Evolutionary conservation across 2,797 vertebrate genomes (phyloP).

Genomic region (Lutjanus campechanus): DNA sequence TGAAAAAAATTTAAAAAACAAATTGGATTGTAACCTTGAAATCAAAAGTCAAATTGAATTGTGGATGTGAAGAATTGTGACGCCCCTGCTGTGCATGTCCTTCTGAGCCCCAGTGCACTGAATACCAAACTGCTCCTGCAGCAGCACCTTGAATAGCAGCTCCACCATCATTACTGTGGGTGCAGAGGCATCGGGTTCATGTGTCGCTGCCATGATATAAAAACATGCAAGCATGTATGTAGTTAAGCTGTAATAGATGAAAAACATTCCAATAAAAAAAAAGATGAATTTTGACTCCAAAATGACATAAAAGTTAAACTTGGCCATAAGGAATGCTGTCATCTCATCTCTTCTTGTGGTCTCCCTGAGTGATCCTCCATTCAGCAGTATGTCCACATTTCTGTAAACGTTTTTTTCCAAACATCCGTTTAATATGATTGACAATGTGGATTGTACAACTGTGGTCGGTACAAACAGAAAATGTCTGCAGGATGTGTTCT

Average conservation of each 20-base stretch:
- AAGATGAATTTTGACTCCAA: not conserved
- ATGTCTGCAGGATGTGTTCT: constrained; percentile 17
- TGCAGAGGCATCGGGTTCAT: constrained; percentile 3
- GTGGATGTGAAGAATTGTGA: no score
- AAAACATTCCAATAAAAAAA: not conserved
- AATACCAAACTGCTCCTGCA: not conserved
- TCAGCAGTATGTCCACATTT: constrained; percentile 20
- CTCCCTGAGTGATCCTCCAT: constrained; percentile 8
- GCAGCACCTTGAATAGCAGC: not conserved
- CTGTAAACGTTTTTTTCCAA: constrained; percentile 34
- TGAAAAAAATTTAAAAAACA: no score
- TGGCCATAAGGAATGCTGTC: constrained; percentile 11
- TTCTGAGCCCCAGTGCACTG: not conserved
- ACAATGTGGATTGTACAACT: constrained; percentile 21
- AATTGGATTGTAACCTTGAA: no score
- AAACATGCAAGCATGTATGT: not conserved
- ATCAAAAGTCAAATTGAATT: no score
- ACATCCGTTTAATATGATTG: constrained; percentile 36
- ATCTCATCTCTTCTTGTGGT: constrained; percentile 27
- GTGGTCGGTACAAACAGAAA: constrained; percentile 30
- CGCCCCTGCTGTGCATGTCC: not conserved
- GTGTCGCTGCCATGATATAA: not conserved
- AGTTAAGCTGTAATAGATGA: not conserved
- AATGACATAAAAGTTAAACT: not conserved
- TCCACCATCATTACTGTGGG: not conserved